Conservation (phyloP, 2,797 vertebrate genomes). For the Peromyscus melanophrys region DNA sequence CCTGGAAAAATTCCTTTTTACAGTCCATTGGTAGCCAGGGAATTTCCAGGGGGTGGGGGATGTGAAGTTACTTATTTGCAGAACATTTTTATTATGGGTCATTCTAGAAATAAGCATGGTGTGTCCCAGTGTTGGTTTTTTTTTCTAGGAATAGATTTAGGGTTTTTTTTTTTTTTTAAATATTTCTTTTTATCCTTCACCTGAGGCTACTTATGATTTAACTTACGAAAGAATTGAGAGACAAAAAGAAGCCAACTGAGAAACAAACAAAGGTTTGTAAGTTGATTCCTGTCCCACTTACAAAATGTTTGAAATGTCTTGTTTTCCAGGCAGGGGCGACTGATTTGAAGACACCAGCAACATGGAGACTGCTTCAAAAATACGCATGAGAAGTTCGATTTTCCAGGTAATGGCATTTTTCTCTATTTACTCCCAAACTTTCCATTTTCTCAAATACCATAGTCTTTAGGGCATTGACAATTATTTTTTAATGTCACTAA, state of each 20-base stretch:
- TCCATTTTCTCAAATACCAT: constrained; percentile 43
- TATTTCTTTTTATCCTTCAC: constrained; percentile 39
- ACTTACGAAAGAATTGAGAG: constrained; percentile 46
- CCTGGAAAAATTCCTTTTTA: constrained; percentile 67
- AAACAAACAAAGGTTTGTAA: constrained; percentile 14
- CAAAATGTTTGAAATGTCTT: constrained; percentile 82
- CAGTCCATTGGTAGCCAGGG: constrained; percentile 56
- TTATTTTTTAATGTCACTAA: not conserved
- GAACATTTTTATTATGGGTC: constrained; percentile 27
- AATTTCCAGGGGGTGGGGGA: constrained; percentile 66
- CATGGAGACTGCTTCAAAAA: constrained; percentile 80
- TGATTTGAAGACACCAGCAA: constrained; percentile 80
- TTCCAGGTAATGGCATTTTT: constrained; percentile 78
- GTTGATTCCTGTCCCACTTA: constrained; percentile 22
- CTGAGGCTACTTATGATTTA: constrained; percentile 35
- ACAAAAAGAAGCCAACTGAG: constrained; percentile 54
- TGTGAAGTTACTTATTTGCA: constrained; percentile 67
- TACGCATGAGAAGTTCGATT: constrained; percentile 57
- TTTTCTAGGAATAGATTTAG: constrained; percentile 57
- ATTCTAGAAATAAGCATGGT: constrained; percentile 63
- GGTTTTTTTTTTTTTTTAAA: not conserved
- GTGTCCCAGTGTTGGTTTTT: not conserved
- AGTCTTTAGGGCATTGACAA: constrained; percentile 47
- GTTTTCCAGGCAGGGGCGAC: constrained; percentile 79
- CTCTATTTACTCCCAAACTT: constrained; percentile 2